These are phyloP conservation scores for Luperina testacea DNA, from an alignment of 2,888 invertebrate species.

Conservation along the genomic window DNA sequence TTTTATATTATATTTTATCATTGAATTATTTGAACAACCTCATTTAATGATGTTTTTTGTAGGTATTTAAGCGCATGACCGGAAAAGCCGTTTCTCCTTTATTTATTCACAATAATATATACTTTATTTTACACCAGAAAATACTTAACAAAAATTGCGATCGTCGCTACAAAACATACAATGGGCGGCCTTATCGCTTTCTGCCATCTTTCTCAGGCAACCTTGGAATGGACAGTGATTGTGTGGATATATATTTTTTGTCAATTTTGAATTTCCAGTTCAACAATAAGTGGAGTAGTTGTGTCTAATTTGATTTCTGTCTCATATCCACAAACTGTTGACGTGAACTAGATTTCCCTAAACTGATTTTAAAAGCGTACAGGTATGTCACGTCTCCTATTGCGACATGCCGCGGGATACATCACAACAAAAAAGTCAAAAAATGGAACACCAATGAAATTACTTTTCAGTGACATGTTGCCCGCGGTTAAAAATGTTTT, in stretches of 20 bases:
- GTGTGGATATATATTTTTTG: too few relatives aligned
- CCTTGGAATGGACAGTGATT: too few relatives aligned
- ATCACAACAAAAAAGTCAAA: slow-evolving; percentile 10
- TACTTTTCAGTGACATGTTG: slow-evolving; percentile 44
- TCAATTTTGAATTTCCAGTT: not conserved
- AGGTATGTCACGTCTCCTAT: slow-evolving; percentile 14
- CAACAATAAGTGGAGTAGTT: slow-evolving; percentile 14
- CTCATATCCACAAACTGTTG: slow-evolving; percentile 16
- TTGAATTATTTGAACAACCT: not conserved
- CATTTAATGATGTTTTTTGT: not conserved
- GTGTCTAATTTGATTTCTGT: slow-evolving; percentile 11
- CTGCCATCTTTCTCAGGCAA: too few relatives aligned
- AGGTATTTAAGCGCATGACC: not conserved
- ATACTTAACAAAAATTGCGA: too few relatives aligned
- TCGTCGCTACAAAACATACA: too few relatives aligned
- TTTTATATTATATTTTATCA: not conserved
- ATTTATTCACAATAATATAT: too few relatives aligned
- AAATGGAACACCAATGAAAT: slow-evolving; percentile 41
- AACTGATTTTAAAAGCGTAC: slow-evolving; percentile 23
- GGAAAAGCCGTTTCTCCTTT: not conserved
- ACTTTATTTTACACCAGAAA: too few relatives aligned
- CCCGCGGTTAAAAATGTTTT: slow-evolving; percentile 19
- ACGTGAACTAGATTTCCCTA: slow-evolving; percentile 33
- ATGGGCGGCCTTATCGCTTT: too few relatives aligned
- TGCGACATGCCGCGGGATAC: slow-evolving; percentile 7